These are phyloP conservation scores for Tridacna crocea DNA, from an alignment of 2,888 invertebrate genomes.

Conservation along the genomic window DNA sequence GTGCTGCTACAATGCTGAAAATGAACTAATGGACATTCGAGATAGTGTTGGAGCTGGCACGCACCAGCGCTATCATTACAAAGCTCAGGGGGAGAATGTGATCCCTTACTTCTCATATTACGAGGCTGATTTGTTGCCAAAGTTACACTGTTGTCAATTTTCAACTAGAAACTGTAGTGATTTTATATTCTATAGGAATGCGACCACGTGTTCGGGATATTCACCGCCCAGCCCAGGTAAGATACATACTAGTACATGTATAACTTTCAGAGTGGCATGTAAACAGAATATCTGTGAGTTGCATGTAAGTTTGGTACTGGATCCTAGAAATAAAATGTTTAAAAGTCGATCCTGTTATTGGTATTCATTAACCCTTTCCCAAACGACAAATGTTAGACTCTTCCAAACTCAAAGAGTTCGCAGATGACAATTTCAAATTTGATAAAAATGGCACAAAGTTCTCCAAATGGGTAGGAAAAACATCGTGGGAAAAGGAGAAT, in stretches of 20 bases:
- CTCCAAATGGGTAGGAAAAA: no score
- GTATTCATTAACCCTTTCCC: no score
- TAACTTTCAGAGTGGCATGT: slow-evolving; percentile 64
- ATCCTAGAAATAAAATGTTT: no score
- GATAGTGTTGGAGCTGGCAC: slow-evolving; percentile 68
- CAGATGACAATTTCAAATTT: no score
- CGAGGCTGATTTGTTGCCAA: slow-evolving; percentile 72
- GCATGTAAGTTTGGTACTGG: no score
- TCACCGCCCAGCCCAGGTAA: slow-evolving; percentile 75
- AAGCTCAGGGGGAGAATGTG: slow-evolving; percentile 66
- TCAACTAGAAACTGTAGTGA: slow-evolving; percentile 65
- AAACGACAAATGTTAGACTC: no score
- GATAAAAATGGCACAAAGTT: no score
- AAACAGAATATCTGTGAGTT: slow-evolving; percentile 26
- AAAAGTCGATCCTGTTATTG: no score
- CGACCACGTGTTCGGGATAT: slow-evolving; percentile 72
- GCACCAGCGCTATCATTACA: slow-evolving; percentile 69
- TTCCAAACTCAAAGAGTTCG: no score
- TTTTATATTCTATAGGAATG: slow-evolving; percentile 63
- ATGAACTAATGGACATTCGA: slow-evolving; percentile 72
- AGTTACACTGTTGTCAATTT: slow-evolving; percentile 76
- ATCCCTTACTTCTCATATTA: slow-evolving; percentile 77
- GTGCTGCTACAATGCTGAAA: slow-evolving; percentile 72
- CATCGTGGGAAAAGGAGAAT: no score
- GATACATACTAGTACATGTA: slow-evolving; percentile 14